phyloP scores from a whole-genome alignment of 2,888 invertebrate genomes.

The Dysmachus trigonus region DNA sequence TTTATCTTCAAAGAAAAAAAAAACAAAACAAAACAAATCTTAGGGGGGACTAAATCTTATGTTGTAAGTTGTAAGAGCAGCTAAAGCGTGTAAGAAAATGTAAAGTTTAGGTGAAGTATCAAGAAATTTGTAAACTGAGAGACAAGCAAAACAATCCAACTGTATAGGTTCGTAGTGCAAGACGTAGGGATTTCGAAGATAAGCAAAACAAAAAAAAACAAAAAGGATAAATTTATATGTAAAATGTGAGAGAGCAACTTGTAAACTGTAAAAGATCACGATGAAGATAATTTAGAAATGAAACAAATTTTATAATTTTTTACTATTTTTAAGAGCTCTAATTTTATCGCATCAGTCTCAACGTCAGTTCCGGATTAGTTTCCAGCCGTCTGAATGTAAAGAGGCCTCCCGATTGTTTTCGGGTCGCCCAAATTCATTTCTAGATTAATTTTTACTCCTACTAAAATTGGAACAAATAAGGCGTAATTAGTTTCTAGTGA shows the following conservation, averaged over 20 bases:
- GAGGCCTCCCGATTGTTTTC: background rate
- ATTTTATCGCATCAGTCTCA: conserved; percentile 33
- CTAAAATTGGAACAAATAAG: conserved; percentile 40
- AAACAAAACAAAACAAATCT: too few species aligned
- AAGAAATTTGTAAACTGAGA: conserved; percentile 21
- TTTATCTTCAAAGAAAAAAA: conserved; percentile 40
- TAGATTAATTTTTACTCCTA: conserved; percentile 40
- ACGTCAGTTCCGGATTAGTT: conserved; percentile 14
- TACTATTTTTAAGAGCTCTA: conserved; percentile 25
- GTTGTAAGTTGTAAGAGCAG: conserved; percentile 30
- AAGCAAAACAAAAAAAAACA: conserved; percentile 6
- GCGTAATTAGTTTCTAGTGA: conserved; percentile 39
- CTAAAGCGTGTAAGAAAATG: conserved; percentile 32
- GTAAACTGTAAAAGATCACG: conserved; percentile 20
- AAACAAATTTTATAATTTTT: conserved; percentile 42
- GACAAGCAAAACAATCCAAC: conserved; percentile 10
- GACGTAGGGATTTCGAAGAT: conserved; percentile 26
- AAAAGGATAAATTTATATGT: conserved; percentile 33
- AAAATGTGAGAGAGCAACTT: conserved; percentile 22
- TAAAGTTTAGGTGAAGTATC: conserved; percentile 35
- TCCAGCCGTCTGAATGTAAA: conserved; percentile 12
- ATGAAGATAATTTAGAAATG: conserved; percentile 40
- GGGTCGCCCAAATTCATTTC: conserved; percentile 18
- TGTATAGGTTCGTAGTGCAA: conserved; percentile 12
- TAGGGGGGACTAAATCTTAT: conserved; percentile 35